A percentile compares a stretch with the other conserved stretches of the same genome.
phyloP scores from a whole-genome alignment of 2,113 vertebrate genomes.

The Phalacrocorax pelagicus region DNA sequence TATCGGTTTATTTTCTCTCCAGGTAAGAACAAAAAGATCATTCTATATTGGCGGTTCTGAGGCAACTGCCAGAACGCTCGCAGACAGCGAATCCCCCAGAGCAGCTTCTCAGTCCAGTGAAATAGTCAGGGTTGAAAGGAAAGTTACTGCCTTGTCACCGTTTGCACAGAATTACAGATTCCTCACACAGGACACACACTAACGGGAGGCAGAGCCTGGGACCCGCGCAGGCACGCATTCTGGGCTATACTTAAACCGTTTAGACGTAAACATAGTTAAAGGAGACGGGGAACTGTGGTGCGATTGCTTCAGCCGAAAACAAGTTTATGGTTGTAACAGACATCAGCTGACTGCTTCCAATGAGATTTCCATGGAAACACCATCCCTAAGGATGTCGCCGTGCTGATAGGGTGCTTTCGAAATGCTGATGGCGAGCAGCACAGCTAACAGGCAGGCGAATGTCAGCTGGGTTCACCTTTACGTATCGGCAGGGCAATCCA shows the following conservation, averaged over 20 bases:
- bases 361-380: conserved; percentile 89
- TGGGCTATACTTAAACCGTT: background rate
- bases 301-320: background rate
- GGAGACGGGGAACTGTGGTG: background rate
- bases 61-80: background rate
- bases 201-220: background rate
- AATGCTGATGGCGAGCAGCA: conserved; percentile 15
- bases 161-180: background rate
- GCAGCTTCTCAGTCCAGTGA: background rate
- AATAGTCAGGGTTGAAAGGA: background rate
- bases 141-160: background rate
- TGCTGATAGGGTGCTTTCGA: conserved; percentile 65
- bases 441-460: background rate
- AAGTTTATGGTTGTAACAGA: conserved; percentile 76
- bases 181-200: background rate
- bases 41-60: background rate
- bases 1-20: background rate
- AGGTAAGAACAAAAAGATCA: background rate
- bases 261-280: background rate
- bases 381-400: conserved; percentile 82
- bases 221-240: background rate
- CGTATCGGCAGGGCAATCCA: background rate
- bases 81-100: background rate
- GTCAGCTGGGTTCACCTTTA: background rate
- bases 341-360: conserved; percentile 86